phyloP scores from a whole-genome alignment of 2,888 invertebrate genomes.

The Anaspis maculata region DNA sequence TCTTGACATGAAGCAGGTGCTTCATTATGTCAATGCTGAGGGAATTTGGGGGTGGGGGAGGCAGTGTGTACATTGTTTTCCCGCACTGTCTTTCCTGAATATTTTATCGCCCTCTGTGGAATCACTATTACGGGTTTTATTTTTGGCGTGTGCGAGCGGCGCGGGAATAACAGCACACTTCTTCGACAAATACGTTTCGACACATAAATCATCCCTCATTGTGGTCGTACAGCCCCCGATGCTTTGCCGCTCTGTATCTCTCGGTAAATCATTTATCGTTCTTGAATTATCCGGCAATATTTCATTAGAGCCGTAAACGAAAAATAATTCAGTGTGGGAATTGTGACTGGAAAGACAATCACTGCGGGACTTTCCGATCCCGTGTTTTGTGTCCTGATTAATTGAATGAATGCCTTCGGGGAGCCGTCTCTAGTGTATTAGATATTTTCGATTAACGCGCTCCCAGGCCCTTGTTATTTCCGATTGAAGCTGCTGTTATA shows the following conservation, averaged over 20 bases:
- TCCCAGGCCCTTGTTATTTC: too few relatives aligned
- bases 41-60: too few relatives aligned
- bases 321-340: constrained; percentile 28
- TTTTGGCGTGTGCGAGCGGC: background rate
- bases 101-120: too few relatives aligned
- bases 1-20: too few relatives aligned
- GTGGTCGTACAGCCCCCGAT: too few relatives aligned
- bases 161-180: too few relatives aligned
- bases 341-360: constrained; percentile 28
- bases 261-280: constrained; percentile 22
- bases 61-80: too few relatives aligned
- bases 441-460: too few relatives aligned
- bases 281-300: constrained; percentile 22
- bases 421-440: too few relatives aligned
- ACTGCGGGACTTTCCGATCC: constrained; percentile 19
- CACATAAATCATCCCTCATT: constrained; percentile 5
- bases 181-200: constrained; percentile 1
- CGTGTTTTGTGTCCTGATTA: constrained; percentile 23
- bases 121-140: background rate
- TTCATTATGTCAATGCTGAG: too few relatives aligned
- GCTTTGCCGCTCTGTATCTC: constrained; percentile 5
- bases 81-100: too few relatives aligned
- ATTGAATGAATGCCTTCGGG: constrained; percentile 22
- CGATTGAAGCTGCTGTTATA: too few relatives aligned
- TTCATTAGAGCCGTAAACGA: constrained; percentile 27